These are phyloP conservation scores for Dicyrtomina minuta DNA, from an alignment of 2,888 invertebrate genomes.

Conservation along the genomic window DNA sequence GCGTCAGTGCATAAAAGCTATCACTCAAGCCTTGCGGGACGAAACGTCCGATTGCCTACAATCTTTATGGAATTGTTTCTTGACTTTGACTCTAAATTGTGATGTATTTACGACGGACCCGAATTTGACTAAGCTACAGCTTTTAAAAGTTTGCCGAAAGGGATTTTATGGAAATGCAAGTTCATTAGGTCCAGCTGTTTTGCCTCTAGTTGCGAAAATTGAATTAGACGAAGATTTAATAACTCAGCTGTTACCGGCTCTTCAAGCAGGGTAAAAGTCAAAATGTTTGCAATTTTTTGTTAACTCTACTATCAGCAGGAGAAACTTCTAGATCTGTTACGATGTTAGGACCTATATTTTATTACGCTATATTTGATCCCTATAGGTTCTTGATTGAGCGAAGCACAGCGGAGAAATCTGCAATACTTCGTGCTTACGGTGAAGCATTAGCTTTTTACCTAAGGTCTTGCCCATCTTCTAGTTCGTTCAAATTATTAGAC, in stretches of 20 bases:
- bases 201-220: conserved; percentile 74
- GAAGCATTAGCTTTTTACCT: conserved; percentile 40
- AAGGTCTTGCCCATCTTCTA: background rate
- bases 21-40: conserved; percentile 24
- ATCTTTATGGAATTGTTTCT: conserved; percentile 47
- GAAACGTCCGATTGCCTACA: conserved; percentile 30
- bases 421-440: conserved; percentile 42
- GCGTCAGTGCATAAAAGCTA: conserved; percentile 29
- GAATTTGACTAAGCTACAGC: conserved; percentile 42
- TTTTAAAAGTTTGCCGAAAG: conserved; percentile 55
- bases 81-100: conserved; percentile 42
- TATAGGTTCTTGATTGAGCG: conserved; percentile 39
- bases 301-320: too few relatives aligned
- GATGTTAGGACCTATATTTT: too few relatives aligned
- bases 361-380: background rate
- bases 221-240: conserved; percentile 59
- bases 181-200: conserved; percentile 70
- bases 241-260: conserved; percentile 15
- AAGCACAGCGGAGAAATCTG: conserved; percentile 41
- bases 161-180: conserved; percentile 78
- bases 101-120: conserved; percentile 41
- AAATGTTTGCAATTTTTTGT: too few relatives aligned
- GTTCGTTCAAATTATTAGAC: conserved; percentile 21
- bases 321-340: too few relatives aligned
- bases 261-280: conserved; percentile 35